phyloP scores from a whole-genome alignment of 2,888 invertebrate genomes.

The Willowsia nigromaculata region DNA sequence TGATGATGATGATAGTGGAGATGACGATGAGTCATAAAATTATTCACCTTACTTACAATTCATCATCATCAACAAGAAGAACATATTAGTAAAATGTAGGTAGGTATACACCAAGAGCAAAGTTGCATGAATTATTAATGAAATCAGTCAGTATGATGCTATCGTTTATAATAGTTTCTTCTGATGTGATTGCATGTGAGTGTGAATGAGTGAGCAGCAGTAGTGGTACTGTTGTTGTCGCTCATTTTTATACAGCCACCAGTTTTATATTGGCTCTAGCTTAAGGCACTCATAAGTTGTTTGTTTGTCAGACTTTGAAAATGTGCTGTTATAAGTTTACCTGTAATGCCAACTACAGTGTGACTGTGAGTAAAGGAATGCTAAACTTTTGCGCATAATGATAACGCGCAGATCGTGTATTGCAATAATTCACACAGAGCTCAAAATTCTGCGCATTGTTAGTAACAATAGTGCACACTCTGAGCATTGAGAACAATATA shows the following conservation, averaged over 20 bases:
- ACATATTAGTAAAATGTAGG: not conserved
- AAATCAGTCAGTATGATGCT: constrained; percentile 14
- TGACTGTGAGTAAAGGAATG: not conserved
- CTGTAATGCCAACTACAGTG: not conserved
- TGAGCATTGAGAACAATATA: not conserved
- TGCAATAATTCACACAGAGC: not conserved
- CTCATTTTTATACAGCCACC: not conserved
- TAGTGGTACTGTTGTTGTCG: not conserved
- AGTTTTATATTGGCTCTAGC: not conserved
- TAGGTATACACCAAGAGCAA: not conserved
- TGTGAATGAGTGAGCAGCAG: not conserved
- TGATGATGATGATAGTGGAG: not conserved
- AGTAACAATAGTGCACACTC: too few relatives aligned
- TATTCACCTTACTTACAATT: not conserved
- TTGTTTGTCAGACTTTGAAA: not conserved
- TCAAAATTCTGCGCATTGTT: too few relatives aligned
- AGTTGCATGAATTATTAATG: constrained; percentile 52
- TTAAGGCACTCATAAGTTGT: not conserved
- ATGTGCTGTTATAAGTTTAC: not conserved
- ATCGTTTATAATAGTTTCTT: not conserved
- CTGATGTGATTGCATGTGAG: not conserved
- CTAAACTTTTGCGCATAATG: not conserved
- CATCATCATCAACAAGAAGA: constrained; percentile 10
- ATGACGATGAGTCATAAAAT: constrained; percentile 57
- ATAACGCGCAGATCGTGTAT: not conserved